These are phyloP conservation scores for Schmidtea mediterranea DNA, from an alignment of 1,140 invertebrate species.

Conservation along the genomic window DNA sequence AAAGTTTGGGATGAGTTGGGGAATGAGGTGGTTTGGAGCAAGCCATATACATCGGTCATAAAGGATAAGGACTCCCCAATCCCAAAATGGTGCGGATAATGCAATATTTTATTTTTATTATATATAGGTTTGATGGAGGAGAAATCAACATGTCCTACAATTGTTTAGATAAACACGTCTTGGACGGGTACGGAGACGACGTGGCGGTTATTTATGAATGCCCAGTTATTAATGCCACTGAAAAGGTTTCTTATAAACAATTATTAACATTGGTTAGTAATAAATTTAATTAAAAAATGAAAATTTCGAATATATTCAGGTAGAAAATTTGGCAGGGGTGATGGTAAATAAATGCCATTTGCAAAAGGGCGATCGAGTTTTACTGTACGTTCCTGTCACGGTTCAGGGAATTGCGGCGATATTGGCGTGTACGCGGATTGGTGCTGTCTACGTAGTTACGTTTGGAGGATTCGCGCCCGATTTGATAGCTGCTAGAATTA, in stretches of 20 bases:
- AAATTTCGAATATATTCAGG: too few relatives aligned
- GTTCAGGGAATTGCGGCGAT: constrained; percentile 68
- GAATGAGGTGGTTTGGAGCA: too few relatives aligned
- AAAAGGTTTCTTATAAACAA: constrained; percentile 46
- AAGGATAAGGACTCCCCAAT: too few relatives aligned
- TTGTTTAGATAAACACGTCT: constrained; percentile 59
- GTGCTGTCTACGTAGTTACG: constrained; percentile 51
- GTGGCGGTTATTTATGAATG: constrained; percentile 62
- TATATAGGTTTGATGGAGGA: constrained; percentile 70
- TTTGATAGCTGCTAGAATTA: constrained; percentile 52
- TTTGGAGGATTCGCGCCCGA: constrained; percentile 51
- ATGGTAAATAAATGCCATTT: constrained; percentile 17
- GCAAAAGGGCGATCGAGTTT: constrained; percentile 61
- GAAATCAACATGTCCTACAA: constrained; percentile 74
- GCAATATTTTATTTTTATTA: too few relatives aligned
- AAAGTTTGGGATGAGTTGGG: too few relatives aligned
- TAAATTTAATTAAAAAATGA: too few relatives aligned
- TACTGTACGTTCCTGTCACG: constrained; percentile 94
- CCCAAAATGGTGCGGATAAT: too few relatives aligned
- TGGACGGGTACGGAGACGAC: constrained; percentile 43
- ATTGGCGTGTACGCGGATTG: constrained; percentile 69
- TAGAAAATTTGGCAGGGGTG: constrained; percentile 14
- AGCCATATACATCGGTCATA: too few relatives aligned
- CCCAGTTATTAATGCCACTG: constrained; percentile 44
- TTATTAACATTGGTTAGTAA: too few relatives aligned